Percentiles rank a stretch among this genome's conserved stretches.
Conservation (phyloP, 2,797 vertebrate species). For the Gymnocypris eckloni region DNA sequence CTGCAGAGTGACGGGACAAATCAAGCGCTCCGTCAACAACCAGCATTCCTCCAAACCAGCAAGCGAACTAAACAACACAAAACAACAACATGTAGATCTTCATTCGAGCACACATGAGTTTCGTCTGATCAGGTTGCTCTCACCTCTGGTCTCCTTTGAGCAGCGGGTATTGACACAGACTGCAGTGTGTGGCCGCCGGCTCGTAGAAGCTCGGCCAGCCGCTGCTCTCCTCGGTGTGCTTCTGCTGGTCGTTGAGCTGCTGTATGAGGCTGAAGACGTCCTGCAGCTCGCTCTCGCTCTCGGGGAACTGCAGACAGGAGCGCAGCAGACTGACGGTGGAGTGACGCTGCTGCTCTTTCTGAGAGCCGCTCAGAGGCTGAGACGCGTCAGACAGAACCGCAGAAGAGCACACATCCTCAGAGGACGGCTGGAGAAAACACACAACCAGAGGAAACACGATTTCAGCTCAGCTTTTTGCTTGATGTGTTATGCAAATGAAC, state of each 20-base stretch:
- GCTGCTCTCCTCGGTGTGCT: constrained; percentile 73
- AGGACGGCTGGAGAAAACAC: constrained; percentile 24
- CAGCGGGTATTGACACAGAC: constrained; percentile 88
- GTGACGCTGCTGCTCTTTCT: constrained; percentile 90
- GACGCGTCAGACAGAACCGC: constrained; percentile 77
- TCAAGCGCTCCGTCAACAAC: constrained; percentile 88
- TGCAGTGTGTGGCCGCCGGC: constrained; percentile 87
- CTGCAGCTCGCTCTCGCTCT: constrained; percentile 89
- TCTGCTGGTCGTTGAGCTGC: constrained; percentile 88
- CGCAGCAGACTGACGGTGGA: constrained; percentile 91
- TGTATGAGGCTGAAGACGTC: constrained; percentile 89
- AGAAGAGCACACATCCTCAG: constrained; percentile 29
- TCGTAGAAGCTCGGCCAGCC: constrained; percentile 95
- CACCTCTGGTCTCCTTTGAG: constrained; percentile 93
- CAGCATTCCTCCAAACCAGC: constrained; percentile 94
- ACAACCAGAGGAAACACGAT: background rate
- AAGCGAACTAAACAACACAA: constrained; percentile 71
- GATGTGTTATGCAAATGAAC: background rate
- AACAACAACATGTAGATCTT: background rate
- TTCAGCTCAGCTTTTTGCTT: background rate
- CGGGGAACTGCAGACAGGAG: constrained; percentile 88
- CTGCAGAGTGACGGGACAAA: constrained; percentile 90
- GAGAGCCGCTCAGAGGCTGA: constrained; percentile 79
- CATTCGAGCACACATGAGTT: background rate
- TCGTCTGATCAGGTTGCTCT: constrained; percentile 59